Base-by-base conservation (phyloP, 2,888 invertebrate genomes). In the Lycia hirtaria region DNA sequence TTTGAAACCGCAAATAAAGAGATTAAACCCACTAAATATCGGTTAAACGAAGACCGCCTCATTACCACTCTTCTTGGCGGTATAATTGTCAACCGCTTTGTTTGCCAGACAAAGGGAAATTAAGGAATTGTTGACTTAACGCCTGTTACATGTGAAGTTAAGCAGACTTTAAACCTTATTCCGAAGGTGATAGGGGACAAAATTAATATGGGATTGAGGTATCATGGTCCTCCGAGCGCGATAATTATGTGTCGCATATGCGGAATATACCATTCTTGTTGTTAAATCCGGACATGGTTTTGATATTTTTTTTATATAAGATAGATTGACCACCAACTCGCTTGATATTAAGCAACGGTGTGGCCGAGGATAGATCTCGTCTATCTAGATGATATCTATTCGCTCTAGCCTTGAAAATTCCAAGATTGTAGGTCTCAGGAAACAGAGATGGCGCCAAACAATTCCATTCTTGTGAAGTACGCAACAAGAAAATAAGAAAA, bases 51-150 rank as follows among this genome's bases (percentile, higher is more conserved):
- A 55, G 45, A 41, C 54, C 51, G 48, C 20, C 64, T 66, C 64
- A 64, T 68, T 68, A 65, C 48, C 57, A 64, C 65, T 53, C 59
- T 60, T 58, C 58, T 57, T 56, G 60, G 49, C 55, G 63, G 52
- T 55, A 57, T 64, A 60, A 65, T 65, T 67, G 60, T 65, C 56
- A 60, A 53, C 44, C 53, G 59, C 64, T 60, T 65, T 68, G 65
- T 65, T 53, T 50, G 41, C 7, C n/a, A 53, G 45, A 67, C 67
- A 68, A 65, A 62, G 33, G 60, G 47, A 60, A 58, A 68, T 65
- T 65, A 65, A 62, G 65, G 60, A 62, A 58, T 45, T 54, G 59
- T 56, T 53, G 26, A 19, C 49, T 50, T 40, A 62, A 62, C 60
- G 57, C 60, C 49, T 55, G 52, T 52, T 51, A 44, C 30, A 50